Percentiles rank a stretch among this genome's conserved stretches.
These are phyloP conservation scores for Watsonalla cultraria DNA, from an alignment of 2,888 invertebrate species.

Conservation along the genomic window DNA sequence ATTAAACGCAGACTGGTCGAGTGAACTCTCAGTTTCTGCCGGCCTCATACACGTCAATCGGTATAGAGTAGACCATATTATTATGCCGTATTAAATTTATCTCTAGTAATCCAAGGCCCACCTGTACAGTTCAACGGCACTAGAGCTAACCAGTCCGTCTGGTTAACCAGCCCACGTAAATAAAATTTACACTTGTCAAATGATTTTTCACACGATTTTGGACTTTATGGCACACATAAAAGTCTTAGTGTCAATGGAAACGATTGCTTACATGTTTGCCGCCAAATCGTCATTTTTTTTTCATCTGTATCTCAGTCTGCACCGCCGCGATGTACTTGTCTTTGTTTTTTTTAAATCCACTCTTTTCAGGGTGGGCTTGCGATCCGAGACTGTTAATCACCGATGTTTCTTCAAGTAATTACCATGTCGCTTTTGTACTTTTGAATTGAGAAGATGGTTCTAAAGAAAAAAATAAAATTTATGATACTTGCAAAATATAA, in stretches of 20 bases:
- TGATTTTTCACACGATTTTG: slow-evolving; percentile 45
- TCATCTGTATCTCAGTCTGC: slow-evolving; percentile 59
- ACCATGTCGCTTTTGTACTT: background rate
- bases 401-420: slow-evolving; percentile 1
- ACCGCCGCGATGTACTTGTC: slow-evolving; percentile 41
- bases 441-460: background rate
- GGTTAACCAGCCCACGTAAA: slow-evolving; percentile 59
- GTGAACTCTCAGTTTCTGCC: slow-evolving; percentile 42
- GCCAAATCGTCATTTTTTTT: slow-evolving; percentile 64
- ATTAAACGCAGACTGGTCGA: no score
- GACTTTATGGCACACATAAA: slow-evolving; percentile 41
- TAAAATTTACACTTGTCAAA: slow-evolving; percentile 53
- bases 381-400: slow-evolving; percentile 5
- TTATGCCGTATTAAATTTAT: slow-evolving; percentile 70
- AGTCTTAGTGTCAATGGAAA: slow-evolving; percentile 33
- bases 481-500: no score
- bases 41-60: slow-evolving; percentile 35
- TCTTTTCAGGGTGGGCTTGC: slow-evolving; percentile 45
- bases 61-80: slow-evolving; percentile 47
- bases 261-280: slow-evolving; percentile 44
- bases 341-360: slow-evolving; percentile 28
- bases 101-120: slow-evolving; percentile 72
- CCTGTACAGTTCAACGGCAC: slow-evolving; percentile 73
- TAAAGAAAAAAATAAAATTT: no score
- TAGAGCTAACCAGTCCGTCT: slow-evolving; percentile 65